phyloP scores from a whole-genome alignment of 2,113 vertebrate species.

The Hepsetus odoe region DNA sequence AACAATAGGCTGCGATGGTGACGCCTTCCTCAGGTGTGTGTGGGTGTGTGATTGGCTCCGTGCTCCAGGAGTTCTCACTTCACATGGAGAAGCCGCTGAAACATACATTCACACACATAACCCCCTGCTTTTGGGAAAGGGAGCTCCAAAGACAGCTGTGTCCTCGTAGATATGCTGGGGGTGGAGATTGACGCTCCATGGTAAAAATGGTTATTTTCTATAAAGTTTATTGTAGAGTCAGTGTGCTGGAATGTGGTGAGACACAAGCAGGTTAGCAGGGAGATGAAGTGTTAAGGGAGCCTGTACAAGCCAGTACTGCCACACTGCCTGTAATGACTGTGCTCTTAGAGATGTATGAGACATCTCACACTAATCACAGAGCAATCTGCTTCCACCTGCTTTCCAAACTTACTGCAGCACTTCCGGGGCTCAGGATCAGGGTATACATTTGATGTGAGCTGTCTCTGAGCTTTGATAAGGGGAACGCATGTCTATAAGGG shows the following conservation, averaged over 20 bases:
- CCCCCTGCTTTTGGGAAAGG: conserved; percentile 37
- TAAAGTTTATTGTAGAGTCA: conserved; percentile 48
- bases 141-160: conserved; percentile 25
- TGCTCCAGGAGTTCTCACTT: conserved; percentile 51
- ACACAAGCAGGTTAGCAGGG: conserved; percentile 23
- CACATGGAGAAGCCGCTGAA: conserved; percentile 56
- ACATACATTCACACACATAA: conserved; percentile 59
- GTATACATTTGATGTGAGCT: conserved; percentile 24
- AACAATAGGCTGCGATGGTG: conserved; percentile 51
- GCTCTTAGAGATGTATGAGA: conserved; percentile 25
- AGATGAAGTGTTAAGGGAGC: conserved; percentile 20
- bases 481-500: not conserved
- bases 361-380: conserved; percentile 31
- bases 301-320: conserved; percentile 10
- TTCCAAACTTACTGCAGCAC: conserved; percentile 30
- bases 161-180: conserved; percentile 17
- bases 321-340: conserved; percentile 42
- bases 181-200: conserved; percentile 47
- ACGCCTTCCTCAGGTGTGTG: conserved; percentile 55
- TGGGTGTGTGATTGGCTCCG: conserved; percentile 55
- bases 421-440: conserved; percentile 31
- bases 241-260: conserved; percentile 42
- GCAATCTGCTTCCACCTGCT: conserved; percentile 19
- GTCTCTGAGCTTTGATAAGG: conserved; percentile 16
- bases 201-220: conserved; percentile 60